phyloP scores from a whole-genome alignment of 2,888 invertebrate genomes.

The Athalia rosae region DNA sequence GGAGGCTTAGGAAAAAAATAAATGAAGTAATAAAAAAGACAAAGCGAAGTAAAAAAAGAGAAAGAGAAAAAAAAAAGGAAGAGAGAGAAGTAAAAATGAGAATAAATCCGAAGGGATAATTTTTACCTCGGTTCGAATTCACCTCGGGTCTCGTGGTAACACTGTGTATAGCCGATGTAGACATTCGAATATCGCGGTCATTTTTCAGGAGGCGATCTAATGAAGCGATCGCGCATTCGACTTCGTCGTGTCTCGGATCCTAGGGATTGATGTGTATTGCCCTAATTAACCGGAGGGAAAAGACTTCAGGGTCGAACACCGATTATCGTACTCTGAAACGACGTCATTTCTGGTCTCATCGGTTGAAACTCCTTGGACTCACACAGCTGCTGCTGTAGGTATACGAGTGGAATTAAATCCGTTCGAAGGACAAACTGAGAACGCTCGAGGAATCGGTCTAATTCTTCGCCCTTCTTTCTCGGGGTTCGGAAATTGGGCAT shows the following conservation, averaged over 20 bases:
- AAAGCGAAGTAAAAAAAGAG: conserved; percentile 8
- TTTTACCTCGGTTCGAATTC: conserved; percentile 4
- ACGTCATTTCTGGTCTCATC: conserved; percentile 9
- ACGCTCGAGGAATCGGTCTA: no score
- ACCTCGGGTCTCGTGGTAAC: neutral
- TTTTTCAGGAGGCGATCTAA: conserved; percentile 26
- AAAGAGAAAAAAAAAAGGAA: no score
- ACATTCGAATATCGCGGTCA: neutral
- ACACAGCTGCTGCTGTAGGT: neutral
- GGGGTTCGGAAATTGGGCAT: no score
- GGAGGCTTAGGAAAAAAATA: neutral
- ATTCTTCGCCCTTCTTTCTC: no score
- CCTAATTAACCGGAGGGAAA: conserved; percentile 20
- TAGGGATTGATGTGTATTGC: conserved; percentile 8
- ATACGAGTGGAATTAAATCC: neutral
- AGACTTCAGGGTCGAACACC: neutral
- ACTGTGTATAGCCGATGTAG: neutral
- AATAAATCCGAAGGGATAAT: conserved; percentile 27
- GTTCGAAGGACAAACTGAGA: neutral
- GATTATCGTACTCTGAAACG: conserved; percentile 28
- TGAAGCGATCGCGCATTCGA: conserved; percentile 32
- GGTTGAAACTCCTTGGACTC: neutral
- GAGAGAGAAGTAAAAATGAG: neutral
- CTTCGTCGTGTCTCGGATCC: conserved; percentile 9
- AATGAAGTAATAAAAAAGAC: neutral